A percentile compares a stretch with the other conserved stretches of the same genome.
These are phyloP conservation scores for Mohoua ochrocephala DNA, from an alignment of 2,113 vertebrate species.

Conservation along the genomic window DNA sequence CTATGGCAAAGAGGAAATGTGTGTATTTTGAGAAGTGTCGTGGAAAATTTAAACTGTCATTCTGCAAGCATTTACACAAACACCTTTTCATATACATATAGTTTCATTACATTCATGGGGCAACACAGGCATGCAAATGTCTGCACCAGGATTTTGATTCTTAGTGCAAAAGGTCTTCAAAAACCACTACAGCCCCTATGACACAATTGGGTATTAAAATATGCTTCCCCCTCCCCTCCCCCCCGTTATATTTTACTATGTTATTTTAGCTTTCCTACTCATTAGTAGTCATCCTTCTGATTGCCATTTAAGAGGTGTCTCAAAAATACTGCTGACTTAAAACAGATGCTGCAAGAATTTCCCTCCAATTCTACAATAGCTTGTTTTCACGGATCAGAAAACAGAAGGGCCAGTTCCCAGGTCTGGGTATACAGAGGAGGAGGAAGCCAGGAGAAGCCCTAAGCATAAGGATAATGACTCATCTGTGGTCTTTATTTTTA, in stretches of 20 bases:
- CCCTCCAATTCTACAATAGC: neutral
- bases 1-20: neutral
- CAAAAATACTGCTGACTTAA: neutral
- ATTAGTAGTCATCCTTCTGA: neutral
- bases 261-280: neutral
- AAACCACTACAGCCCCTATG: neutral
- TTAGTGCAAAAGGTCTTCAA: neutral
- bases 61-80: neutral
- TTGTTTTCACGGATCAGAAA: neutral
- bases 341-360: neutral
- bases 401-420: neutral
- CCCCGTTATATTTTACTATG: neutral
- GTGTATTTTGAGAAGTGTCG: neutral
- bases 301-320: neutral
- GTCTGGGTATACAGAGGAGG: neutral
- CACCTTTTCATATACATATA: neutral
- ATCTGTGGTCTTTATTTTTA: neutral
- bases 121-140: neutral
- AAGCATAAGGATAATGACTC: neutral
- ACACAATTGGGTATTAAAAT: neutral
- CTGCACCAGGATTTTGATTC: neutral
- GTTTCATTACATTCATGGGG: neutral
- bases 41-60: neutral
- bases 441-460: neutral
- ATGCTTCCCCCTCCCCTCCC: accelerated